Evolutionary conservation across 2,113 vertebrate genomes (phyloP).

Genomic region (Sclerurus mexicanus): DNA sequence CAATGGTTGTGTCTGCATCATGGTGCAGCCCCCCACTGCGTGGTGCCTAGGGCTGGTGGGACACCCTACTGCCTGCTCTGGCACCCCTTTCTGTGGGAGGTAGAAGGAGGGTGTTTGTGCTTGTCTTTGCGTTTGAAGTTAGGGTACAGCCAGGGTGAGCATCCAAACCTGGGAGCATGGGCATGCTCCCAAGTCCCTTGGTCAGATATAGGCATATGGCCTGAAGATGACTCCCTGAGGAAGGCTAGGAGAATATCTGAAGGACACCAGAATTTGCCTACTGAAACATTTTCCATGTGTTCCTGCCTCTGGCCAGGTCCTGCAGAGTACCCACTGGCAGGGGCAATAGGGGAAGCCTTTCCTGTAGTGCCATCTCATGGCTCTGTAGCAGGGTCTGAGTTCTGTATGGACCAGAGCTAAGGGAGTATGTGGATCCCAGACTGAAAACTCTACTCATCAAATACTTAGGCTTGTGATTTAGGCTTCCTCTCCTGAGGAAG

Average conservation of each 20-base stretch:
- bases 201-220: accelerated
- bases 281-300: neutral
- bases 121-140: neutral
- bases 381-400: neutral
- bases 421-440: neutral
- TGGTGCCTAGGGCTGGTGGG: neutral
- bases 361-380: neutral
- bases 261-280: neutral
- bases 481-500: neutral
- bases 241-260: neutral
- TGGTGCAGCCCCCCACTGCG: accelerated
- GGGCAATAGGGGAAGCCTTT: neutral
- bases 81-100: neutral
- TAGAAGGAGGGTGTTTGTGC: neutral
- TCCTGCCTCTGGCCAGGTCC: neutral
- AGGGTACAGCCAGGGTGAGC: neutral
- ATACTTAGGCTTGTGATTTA: neutral
- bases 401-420: neutral
- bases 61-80: accelerated
- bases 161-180: neutral
- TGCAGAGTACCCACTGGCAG: neutral
- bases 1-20: accelerated
- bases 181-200: neutral
- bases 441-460: neutral
- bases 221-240: neutral